These are phyloP conservation scores for Yoshiicerus persimilis DNA, from an alignment of 1,140 invertebrate genomes.

Conservation along the genomic window DNA sequence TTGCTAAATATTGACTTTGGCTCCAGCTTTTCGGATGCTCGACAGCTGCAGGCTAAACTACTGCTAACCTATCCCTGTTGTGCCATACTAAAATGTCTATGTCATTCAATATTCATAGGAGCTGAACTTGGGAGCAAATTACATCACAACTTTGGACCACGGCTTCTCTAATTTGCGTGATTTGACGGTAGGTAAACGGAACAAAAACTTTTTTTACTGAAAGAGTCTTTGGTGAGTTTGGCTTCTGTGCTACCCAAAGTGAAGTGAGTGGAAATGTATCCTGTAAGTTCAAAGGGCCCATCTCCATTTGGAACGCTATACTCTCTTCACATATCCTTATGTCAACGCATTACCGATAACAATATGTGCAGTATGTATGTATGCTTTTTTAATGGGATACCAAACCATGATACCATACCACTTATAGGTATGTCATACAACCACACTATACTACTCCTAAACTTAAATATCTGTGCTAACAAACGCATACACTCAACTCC, in stretches of 20 bases:
- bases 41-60: not conserved
- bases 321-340: not conserved
- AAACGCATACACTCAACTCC: not conserved
- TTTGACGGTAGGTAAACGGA: slow-evolving; percentile 44
- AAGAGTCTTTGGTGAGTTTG: not conserved
- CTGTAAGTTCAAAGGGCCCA: not conserved
- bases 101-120: slow-evolving; percentile 39
- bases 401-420: too few species aligned
- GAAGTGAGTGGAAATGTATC: not conserved
- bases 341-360: not conserved
- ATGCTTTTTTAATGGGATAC: not conserved
- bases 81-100: slow-evolving; percentile 23
- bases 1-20: slow-evolving; percentile 27
- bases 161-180: slow-evolving; percentile 45
- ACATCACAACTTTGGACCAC: slow-evolving; percentile 37
- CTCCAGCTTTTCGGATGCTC: slow-evolving; percentile 10
- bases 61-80: not conserved
- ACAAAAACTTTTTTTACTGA: slow-evolving; percentile 23
- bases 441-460: not conserved
- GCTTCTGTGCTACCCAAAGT: not conserved
- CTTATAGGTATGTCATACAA: not conserved
- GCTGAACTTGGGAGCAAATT: slow-evolving; percentile 35
- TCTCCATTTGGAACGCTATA: not conserved
- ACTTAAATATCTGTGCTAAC: not conserved
- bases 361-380: not conserved